Evolutionary conservation across 2,113 vertebrate genomes (phyloP).

Genomic region (Thryonomys swinderianus): DNA sequence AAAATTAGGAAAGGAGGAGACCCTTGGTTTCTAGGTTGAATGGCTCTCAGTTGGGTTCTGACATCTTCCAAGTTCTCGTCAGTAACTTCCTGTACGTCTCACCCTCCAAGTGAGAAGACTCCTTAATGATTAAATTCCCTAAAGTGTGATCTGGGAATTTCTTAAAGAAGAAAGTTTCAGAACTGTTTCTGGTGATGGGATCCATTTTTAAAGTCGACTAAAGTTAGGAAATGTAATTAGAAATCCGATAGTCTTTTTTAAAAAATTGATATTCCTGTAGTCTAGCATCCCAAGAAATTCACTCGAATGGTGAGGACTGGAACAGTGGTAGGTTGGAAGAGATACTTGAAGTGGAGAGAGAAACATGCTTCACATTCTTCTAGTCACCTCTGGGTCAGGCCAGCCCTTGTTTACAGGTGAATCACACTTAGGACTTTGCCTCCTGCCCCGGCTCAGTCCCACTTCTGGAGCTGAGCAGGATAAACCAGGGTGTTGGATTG

Average conservation of each 20-base stretch:
- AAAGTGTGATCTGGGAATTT: background rate
- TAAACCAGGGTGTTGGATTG: constrained; percentile 58
- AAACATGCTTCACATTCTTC: background rate
- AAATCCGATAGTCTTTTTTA: background rate
- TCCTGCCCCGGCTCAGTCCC: background rate
- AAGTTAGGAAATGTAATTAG: background rate
- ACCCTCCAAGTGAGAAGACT: background rate
- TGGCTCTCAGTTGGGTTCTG: background rate
- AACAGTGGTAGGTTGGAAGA: background rate
- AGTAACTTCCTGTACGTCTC: background rate
- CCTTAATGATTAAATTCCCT: background rate
- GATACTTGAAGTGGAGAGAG: background rate
- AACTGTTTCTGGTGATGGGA: background rate
- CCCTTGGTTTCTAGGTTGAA: background rate
- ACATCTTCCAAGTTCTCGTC: background rate
- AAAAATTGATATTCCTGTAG: background rate
- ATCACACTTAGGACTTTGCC: background rate
- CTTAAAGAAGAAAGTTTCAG: background rate
- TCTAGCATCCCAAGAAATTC: background rate
- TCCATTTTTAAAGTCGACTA: constrained; percentile 20
- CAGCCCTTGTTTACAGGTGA: constrained; percentile 36
- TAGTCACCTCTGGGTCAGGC: constrained; percentile 51
- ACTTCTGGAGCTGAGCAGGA: constrained; percentile 5
- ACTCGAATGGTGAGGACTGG: background rate
- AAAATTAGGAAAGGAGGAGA: background rate